Conservation (phyloP, 2,888 invertebrate genomes). For the Blastobasis adustella region DNA sequence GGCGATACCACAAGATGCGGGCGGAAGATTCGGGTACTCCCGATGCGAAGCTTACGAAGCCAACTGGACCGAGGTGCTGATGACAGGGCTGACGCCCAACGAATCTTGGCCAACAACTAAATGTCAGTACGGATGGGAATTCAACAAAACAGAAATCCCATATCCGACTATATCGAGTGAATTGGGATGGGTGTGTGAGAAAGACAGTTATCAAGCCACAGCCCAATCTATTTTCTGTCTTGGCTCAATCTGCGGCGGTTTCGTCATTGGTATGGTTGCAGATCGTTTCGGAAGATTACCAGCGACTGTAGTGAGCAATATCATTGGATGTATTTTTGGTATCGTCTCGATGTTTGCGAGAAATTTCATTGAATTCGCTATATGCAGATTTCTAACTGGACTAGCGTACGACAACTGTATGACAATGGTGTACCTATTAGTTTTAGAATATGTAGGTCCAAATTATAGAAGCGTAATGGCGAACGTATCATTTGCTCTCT, state of each 20-base stretch:
- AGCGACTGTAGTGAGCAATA: slow-evolving; percentile 31
- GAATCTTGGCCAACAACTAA: slow-evolving; percentile 29
- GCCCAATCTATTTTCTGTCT: slow-evolving; percentile 46
- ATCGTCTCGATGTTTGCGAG: slow-evolving; percentile 31
- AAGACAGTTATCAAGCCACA: slow-evolving; percentile 42
- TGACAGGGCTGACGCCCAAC: slow-evolving; percentile 24
- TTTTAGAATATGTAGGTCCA: slow-evolving; percentile 47
- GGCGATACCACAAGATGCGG: slow-evolving; percentile 28
- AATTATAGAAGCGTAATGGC: slow-evolving; percentile 41
- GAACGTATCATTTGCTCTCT: slow-evolving; percentile 38
- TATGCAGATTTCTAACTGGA: slow-evolving; percentile 40
- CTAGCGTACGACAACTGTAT: slow-evolving; percentile 46
- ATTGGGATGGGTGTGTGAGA: slow-evolving; percentile 46
- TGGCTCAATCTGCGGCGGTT: slow-evolving; percentile 40
- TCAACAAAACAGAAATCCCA: slow-evolving; percentile 42
- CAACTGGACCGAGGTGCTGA: slow-evolving; percentile 39
- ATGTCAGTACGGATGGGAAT: slow-evolving; percentile 48
- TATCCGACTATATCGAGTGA: slow-evolving; percentile 47
- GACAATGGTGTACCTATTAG: slow-evolving; percentile 41
- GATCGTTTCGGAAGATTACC: slow-evolving; percentile 45
- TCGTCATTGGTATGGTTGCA: slow-evolving; percentile 42
- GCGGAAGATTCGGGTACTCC: slow-evolving; percentile 36
- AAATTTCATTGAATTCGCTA: slow-evolving; percentile 33
- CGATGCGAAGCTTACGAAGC: slow-evolving; percentile 34
- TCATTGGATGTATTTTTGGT: slow-evolving; percentile 39